Evolutionary conservation across 2,797 vertebrate species (phyloP), one percentile per base, ranked within the genome.

Genomic region (Epinephelus coioides): DNA sequence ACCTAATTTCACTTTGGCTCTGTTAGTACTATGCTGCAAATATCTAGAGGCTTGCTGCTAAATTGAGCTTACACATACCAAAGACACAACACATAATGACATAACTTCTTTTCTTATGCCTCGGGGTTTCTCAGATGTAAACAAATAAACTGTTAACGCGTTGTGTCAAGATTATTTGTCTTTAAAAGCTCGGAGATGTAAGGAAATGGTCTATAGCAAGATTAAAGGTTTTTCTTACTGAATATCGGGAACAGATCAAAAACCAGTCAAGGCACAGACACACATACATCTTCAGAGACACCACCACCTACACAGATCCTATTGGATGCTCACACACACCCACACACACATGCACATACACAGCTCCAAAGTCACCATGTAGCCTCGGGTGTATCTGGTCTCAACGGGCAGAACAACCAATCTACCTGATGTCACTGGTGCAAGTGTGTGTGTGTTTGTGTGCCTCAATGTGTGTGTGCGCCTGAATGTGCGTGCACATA

Each of bases 331-430:
- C 38, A 47, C 53, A 50, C 57, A 57, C 64, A 73, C 70, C 44
- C 47, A 54, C 65, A 34, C 38, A 57, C 64, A 73, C 47, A 54
- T 57, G 11, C 15, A 59, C 55, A 49, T 1, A 69, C 53, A 65
- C n/a, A 64, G 46, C 62, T 74, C 73, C 80, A 83, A 89, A 86
- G 85, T 83, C 76, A 80, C 55, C 55, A 75, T 47, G 82, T 66
- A 72, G 81, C 89, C 82, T 80, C 81, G 49, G 78, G 89, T 81
- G 77, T 76, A 88, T 80, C 71, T 61, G 70, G 79, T 81, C 85
- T 82, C 78, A 82, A 76, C 73, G 76, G 88, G 85, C 76, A 79
- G 44, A 74, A 81, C 79, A 86, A 86, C 72, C 84, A 88, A 89
- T 92, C 85, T 79, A 80, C 75, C 77, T 73, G 76, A 73, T 87